A percentile compares a stretch with the other conserved stretches of the same genome.
Evolutionary conservation across 2,888 invertebrate genomes (phyloP).

Genomic region (Bruchidius siliquastri): DNA sequence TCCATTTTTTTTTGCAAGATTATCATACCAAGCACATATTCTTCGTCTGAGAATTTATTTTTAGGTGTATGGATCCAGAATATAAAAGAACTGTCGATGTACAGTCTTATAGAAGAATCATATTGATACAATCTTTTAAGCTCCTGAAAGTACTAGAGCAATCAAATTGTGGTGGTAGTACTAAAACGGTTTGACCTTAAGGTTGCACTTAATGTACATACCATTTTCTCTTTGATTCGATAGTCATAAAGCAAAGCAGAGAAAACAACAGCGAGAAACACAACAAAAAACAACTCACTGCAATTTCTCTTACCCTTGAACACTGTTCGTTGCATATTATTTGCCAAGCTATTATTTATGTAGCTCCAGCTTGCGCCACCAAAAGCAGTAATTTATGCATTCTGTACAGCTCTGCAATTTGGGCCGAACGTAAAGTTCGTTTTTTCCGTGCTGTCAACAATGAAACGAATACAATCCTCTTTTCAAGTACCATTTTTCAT

Average conservation of each 20-base stretch:
- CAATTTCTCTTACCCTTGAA: neutral
- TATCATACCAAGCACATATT: too few species aligned
- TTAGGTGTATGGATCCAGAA: too few species aligned
- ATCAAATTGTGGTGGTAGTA: too few species aligned
- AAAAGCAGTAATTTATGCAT: neutral
- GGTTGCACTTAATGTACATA: neutral
- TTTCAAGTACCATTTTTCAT: neutral
- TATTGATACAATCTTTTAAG: too few species aligned
- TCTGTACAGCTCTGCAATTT: neutral
- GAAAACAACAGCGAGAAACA: neutral
- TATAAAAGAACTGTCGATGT: too few species aligned
- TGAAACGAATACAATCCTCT: neutral
- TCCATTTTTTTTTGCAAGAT: too few species aligned
- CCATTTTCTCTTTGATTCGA: neutral
- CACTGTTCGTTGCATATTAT: neutral
- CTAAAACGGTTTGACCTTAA: too few species aligned
- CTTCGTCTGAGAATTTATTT: too few species aligned
- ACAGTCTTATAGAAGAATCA: too few species aligned
- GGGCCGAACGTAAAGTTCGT: neutral
- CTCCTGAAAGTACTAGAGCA: too few species aligned
- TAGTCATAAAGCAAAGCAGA: neutral
- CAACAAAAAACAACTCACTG: neutral
- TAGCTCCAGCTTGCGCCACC: neutral
- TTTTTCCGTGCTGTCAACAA: neutral
- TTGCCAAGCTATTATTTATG: neutral